Conservation (phyloP, 2,797 vertebrate genomes). For the Benthosema pterotum region DNA sequence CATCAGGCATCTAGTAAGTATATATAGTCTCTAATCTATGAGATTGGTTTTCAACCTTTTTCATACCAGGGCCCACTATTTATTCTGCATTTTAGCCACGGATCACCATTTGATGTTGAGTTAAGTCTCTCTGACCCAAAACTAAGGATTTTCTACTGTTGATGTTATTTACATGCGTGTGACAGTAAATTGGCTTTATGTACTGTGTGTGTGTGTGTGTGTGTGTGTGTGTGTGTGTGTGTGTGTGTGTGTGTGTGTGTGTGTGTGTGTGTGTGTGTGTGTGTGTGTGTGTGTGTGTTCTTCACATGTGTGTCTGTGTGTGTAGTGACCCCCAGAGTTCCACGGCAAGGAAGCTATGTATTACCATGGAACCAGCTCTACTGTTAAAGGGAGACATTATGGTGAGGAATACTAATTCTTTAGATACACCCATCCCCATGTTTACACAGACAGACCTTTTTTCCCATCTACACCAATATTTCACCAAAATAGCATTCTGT, state of each 20-base stretch:
- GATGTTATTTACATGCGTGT: constrained; percentile 40
- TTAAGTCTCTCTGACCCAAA: too few relatives aligned
- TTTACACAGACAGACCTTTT: background rate
- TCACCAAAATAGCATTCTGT: too few relatives aligned
- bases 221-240: constrained; percentile 1
- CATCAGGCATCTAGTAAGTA: constrained; percentile 90
- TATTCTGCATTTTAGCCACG: too few relatives aligned
- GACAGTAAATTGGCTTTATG: constrained; percentile 41
- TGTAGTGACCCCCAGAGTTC: constrained; percentile 81
- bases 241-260: constrained; percentile 33
- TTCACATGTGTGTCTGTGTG: background rate
- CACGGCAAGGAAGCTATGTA: constrained; percentile 81
- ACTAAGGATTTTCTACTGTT: too few relatives aligned
- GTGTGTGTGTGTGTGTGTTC: constrained; percentile 10
- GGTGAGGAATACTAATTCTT: constrained; percentile 75
- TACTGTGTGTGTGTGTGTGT: constrained; percentile 26
- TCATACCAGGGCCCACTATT: too few relatives aligned
- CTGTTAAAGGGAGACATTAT: constrained; percentile 92
- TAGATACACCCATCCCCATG: background rate
- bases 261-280: constrained; percentile 16
- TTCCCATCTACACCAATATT: too few relatives aligned
- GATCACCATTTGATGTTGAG: too few relatives aligned
- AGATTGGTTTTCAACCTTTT: too few relatives aligned
- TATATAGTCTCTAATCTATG: too few relatives aligned
- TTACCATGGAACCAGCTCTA: constrained; percentile 88